Evolutionary conservation across 2,113 vertebrate genomes (phyloP).

Genomic region (Petaurus breviceps): DNA sequence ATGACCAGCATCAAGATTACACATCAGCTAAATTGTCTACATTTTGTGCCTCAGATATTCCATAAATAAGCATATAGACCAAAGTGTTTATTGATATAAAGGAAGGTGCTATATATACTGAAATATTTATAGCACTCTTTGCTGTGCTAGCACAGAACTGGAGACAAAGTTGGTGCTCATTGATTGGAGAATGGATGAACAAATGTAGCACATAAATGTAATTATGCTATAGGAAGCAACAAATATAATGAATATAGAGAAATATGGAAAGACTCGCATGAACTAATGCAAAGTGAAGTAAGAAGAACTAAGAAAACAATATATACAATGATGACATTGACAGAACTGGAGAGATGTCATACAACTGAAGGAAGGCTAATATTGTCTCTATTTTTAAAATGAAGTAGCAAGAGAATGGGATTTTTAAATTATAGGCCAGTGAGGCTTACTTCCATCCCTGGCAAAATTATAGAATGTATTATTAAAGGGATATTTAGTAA

Average conservation of each 20-base stretch:
- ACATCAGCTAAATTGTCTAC: not conserved
- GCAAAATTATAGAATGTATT: not conserved
- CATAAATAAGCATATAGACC: not conserved
- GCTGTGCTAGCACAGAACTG: not conserved
- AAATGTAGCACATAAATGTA: not conserved
- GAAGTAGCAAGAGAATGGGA: not conserved
- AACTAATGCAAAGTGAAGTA: not conserved
- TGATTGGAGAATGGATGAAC: not conserved
- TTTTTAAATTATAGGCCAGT: not conserved
- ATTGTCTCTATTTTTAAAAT: not conserved
- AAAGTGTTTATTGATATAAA: not conserved
- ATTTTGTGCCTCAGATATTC: not conserved
- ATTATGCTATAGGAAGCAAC: not conserved
- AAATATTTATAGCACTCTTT: no score
- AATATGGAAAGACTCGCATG: not conserved
- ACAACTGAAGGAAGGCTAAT: not conserved
- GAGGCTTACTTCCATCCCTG: not conserved
- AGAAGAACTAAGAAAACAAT: not conserved
- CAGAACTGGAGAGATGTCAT: not conserved
- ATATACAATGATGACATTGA: not conserved
- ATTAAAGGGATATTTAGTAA: not conserved
- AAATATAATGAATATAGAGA: not conserved
- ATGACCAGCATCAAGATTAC: not conserved
- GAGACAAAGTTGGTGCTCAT: not conserved
- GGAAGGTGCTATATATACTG: not conserved